These are phyloP conservation scores for Mactra quadrangularis DNA, from an alignment of 1,140 invertebrate species.

Conservation along the genomic window DNA sequence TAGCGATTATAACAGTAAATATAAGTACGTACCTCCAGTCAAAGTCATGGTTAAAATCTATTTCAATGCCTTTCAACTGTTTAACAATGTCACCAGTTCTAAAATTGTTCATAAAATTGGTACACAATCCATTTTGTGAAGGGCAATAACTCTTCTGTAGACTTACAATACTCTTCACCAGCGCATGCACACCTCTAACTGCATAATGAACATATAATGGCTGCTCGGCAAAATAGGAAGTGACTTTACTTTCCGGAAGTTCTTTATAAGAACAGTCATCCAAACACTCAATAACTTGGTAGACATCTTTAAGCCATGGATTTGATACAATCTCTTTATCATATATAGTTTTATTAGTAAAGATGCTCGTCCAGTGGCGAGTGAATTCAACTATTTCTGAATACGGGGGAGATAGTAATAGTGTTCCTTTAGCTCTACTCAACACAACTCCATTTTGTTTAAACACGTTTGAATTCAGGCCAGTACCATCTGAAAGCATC, in stretches of 20 bases:
- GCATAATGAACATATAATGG: constrained; percentile 12
- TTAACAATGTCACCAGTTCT: constrained; percentile 2
- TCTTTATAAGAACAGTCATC: neutral
- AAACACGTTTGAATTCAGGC: constrained; percentile 21
- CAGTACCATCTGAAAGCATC: constrained; percentile 49
- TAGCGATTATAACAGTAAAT: neutral
- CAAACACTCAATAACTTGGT: neutral
- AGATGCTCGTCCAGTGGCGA: constrained; percentile 48
- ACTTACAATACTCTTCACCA: neutral
- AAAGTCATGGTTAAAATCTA: constrained; percentile 17
- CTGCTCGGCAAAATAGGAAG: neutral
- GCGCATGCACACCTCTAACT: constrained; percentile 1
- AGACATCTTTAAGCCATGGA: constrained; percentile 51
- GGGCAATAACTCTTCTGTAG: neutral
- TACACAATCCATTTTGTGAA: neutral
- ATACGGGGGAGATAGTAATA: neutral
- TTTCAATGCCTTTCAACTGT: neutral
- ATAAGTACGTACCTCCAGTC: constrained; percentile 20
- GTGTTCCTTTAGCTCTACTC: constrained; percentile 27
- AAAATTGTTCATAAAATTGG: neutral
- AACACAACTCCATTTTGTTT: neutral
- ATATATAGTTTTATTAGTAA: constrained; percentile 45
- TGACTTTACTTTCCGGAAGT: neutral
- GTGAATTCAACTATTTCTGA: constrained; percentile 36
- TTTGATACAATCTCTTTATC: constrained; percentile 23